Conservation (phyloP, 2,797 vertebrate genomes). For the Erpetoichthys calabaricus region DNA sequence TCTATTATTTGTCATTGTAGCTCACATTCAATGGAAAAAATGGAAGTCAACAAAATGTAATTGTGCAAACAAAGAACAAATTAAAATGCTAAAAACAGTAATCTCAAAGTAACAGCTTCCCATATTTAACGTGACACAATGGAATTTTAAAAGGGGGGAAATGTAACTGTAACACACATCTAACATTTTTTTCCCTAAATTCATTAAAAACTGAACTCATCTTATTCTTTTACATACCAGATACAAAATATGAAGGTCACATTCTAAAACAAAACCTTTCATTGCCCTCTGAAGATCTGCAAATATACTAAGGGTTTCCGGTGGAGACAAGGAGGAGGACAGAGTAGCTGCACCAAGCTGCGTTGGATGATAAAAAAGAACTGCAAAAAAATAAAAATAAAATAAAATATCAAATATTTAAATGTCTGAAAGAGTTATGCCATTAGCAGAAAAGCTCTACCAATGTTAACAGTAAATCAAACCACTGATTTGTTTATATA, state of each 20-base stretch:
- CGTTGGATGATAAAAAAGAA: conserved; percentile 68
- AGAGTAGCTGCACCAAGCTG: conserved; percentile 85
- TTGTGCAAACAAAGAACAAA: too few relatives aligned
- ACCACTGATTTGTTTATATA: too few relatives aligned
- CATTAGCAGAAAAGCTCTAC: background rate
- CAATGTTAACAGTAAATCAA: background rate
- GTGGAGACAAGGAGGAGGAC: conserved; percentile 84
- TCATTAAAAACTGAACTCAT: background rate
- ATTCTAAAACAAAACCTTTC: conserved; percentile 95
- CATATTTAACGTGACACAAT: too few relatives aligned
- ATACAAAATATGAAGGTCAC: conserved; percentile 89
- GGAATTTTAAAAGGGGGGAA: too few relatives aligned
- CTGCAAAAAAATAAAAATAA: conserved; percentile 24
- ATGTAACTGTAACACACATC: too few relatives aligned
- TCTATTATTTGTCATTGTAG: too few relatives aligned
- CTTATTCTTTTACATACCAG: conserved; percentile 46
- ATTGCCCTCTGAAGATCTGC: conserved; percentile 92
- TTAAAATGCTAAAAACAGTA: too few relatives aligned
- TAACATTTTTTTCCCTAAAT: background rate
- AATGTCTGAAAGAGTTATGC: background rate
- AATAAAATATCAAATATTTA: background rate
- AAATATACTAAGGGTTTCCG: conserved; percentile 84
- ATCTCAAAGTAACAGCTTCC: too few relatives aligned
- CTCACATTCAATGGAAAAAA: too few relatives aligned
- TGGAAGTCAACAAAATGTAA: too few relatives aligned